Evolutionary conservation across 2,888 invertebrate species (phyloP).

Genomic region (Strigamia crassipes): DNA sequence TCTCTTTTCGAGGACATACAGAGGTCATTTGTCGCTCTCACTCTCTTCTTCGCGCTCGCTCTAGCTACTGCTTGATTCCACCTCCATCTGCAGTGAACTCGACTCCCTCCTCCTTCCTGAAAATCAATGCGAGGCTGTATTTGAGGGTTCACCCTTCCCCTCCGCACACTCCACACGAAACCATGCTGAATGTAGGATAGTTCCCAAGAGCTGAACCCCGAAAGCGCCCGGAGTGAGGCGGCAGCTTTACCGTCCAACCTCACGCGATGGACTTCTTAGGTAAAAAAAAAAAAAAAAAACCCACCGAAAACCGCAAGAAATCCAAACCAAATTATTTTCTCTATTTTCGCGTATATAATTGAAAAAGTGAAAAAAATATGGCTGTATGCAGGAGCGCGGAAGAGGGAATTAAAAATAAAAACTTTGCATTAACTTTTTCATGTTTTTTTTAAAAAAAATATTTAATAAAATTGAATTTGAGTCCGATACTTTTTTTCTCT

Average conservation of each 20-base stretch:
- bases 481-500: background rate
- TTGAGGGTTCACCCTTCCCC: constrained; percentile 10
- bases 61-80: constrained; percentile 23
- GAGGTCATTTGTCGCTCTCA: constrained; percentile 16
- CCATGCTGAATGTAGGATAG: constrained; percentile 39
- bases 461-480: background rate
- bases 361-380: constrained; percentile 6
- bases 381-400: background rate
- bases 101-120: constrained; percentile 21
- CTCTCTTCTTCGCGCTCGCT: background rate
- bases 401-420: background rate
- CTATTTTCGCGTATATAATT: background rate
- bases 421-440: constrained; percentile 5
- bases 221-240: constrained; percentile 40
- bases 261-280: constrained; percentile 34
- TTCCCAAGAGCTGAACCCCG: constrained; percentile 28
- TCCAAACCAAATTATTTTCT: background rate
- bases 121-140: constrained; percentile 36
- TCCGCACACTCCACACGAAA: constrained; percentile 40
- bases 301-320: background rate
- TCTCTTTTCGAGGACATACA: constrained; percentile 19
- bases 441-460: background rate
- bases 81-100: constrained; percentile 34
- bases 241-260: constrained; percentile 33
- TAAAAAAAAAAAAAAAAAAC: background rate